Conservation (phyloP, 2,113 vertebrate species). For the Nycticebus coucang region DNA sequence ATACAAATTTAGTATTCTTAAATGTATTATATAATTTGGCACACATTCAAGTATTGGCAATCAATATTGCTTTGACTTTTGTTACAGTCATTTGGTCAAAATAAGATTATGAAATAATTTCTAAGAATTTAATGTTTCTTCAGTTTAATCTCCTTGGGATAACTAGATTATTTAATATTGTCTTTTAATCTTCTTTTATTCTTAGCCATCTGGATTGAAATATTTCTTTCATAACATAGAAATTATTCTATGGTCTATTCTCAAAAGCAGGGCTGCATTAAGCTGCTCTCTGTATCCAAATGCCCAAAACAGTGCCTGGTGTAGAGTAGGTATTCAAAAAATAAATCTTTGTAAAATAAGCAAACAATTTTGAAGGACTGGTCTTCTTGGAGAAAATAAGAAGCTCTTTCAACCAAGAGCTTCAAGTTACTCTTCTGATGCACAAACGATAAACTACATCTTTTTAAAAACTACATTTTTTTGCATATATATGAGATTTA, state of each 20-base stretch:
- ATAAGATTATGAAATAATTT: constrained; percentile 52
- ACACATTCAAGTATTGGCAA: neutral
- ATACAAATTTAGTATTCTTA: neutral
- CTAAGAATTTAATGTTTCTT: constrained; percentile 40
- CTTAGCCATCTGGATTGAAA: neutral
- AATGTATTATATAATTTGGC: neutral
- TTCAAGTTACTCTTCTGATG: neutral
- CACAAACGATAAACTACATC: neutral
- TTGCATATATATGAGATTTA: neutral
- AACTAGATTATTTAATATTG: constrained; percentile 44
- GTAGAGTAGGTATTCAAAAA: neutral
- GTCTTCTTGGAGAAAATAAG: neutral
- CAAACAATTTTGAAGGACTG: neutral
- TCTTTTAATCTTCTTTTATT: constrained; percentile 57
- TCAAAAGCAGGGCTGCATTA: neutral
- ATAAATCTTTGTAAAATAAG: neutral
- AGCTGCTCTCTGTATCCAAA: neutral
- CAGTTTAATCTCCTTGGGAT: constrained; percentile 37
- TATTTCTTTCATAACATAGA: constrained; percentile 12
- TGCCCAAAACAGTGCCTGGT: neutral
- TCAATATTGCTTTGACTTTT: constrained; percentile 9
- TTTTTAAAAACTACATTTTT: neutral
- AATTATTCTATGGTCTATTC: neutral
- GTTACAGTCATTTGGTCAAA: constrained; percentile 13
- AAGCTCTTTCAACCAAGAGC: neutral